These are phyloP conservation scores for Acyrthosiphon pisum DNA, from an alignment of 1,140 invertebrate species.

Conservation along the genomic window DNA sequence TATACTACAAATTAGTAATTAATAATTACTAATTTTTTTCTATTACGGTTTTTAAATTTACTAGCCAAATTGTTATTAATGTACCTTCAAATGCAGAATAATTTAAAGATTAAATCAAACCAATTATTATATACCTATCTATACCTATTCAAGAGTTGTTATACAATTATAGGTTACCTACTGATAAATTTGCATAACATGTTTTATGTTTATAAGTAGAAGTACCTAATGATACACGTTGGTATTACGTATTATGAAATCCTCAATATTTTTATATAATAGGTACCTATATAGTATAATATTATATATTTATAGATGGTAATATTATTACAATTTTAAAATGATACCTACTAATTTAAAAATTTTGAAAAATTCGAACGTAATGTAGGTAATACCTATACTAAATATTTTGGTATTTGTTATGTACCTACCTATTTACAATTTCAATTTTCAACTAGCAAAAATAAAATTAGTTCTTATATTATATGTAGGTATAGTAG, in stretches of 20 bases:
- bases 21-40: neutral
- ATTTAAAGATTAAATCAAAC: neutral
- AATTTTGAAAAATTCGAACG: no score
- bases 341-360: neutral
- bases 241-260: neutral
- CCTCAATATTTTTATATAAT: neutral
- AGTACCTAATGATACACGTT: neutral
- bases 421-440: neutral
- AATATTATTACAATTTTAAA: neutral
- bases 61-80: neutral
- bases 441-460: neutral
- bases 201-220: neutral
- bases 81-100: neutral
- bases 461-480: neutral
- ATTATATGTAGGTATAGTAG: neutral
- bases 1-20: no score
- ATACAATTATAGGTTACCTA: neutral
- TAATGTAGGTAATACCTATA: no score
- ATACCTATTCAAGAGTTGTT: no score
- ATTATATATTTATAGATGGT: neutral
- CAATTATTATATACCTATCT: neutral
- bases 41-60: neutral
- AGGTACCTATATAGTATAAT: neutral
- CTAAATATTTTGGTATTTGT: no score
- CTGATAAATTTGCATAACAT: neutral